phyloP scores from a whole-genome alignment of 1,140 invertebrate species.

The Chironomus tepperi region DNA sequence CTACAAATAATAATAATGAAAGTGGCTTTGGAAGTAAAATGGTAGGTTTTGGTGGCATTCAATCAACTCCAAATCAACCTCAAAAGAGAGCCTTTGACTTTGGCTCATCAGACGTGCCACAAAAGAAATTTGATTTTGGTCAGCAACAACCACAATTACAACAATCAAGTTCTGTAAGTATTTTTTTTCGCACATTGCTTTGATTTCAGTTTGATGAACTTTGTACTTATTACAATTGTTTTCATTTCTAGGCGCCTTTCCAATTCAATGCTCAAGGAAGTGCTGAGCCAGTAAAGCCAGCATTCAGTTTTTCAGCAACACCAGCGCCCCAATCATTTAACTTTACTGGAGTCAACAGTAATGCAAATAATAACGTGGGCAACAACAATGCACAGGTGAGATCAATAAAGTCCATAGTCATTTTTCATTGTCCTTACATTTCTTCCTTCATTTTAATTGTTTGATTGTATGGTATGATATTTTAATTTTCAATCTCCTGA shows the following conservation, averaged over 20 bases:
- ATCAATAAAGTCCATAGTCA: neutral
- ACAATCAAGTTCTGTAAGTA: neutral
- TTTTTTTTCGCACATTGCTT: too few species aligned
- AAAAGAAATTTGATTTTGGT: slow-evolving; percentile 11
- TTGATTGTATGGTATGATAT: neutral
- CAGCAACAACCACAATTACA: neutral
- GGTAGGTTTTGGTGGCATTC: neutral
- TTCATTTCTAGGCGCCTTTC: neutral
- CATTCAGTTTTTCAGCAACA: neutral
- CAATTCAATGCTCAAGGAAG: neutral
- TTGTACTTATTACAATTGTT: neutral
- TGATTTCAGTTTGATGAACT: neutral
- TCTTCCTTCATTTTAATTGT: neutral
- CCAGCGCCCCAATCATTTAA: neutral
- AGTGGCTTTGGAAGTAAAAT: slow-evolving; percentile 16
- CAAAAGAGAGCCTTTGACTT: neutral
- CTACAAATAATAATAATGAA: neutral
- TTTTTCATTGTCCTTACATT: neutral
- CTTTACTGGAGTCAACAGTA: neutral
- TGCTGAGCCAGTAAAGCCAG: neutral
- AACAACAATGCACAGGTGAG: neutral
- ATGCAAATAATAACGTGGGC: neutral
- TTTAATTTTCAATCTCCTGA: neutral
- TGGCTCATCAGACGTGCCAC: neutral
- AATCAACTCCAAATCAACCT: neutral